Evolutionary conservation across 2,797 vertebrate genomes (phyloP), one percentile per base, ranked within the genome.

Genomic region (Enteromius thamalakanensis): DNA sequence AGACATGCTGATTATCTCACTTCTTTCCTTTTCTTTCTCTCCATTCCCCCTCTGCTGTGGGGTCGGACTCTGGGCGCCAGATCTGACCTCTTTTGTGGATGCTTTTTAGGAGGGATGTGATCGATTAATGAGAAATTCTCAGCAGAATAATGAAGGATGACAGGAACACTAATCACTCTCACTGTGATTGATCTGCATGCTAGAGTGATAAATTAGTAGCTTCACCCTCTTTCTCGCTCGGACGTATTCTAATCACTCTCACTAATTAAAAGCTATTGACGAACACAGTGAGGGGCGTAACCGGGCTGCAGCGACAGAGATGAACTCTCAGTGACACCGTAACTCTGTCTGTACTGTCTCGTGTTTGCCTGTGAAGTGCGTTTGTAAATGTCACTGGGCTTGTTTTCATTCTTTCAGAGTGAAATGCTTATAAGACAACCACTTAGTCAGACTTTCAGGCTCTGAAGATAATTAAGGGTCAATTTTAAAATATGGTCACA

Each of bases 121-220:
- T 84, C 76, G 89, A 92, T 92, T 94, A 95, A 95, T 95, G 91
- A 93, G 95, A 93, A 96, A 94, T 95, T 96, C 95, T 95, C 95
- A 95, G 93, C 92, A 92, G 93, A 91, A 94, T 96, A 95, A 96
- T 96, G 94, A 92, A 94, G 92, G 92, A 89, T 85, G 94, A 94
- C 95, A 95, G 93, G 92, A 92, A 93, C 95, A 95, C 94, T 95
- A 94, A 95, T 94, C 94, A 94, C 91, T 92, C 91, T 90, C 90
- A 89, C 93, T 91, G 91, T 91, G 94, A 96, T 94, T 94, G 94
- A 95, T 94, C 93, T 92, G 94, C 93, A 90, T 90, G 87, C 85
- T 47, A 80, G 82, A 15, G 87, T 93, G 92, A 94, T 94, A 91
- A 88, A 93, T 94, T 91, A 91, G 76, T 88, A 89, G 87, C 88